Conservation (phyloP, 2,888 invertebrate genomes). For the Apamea sordens region DNA sequence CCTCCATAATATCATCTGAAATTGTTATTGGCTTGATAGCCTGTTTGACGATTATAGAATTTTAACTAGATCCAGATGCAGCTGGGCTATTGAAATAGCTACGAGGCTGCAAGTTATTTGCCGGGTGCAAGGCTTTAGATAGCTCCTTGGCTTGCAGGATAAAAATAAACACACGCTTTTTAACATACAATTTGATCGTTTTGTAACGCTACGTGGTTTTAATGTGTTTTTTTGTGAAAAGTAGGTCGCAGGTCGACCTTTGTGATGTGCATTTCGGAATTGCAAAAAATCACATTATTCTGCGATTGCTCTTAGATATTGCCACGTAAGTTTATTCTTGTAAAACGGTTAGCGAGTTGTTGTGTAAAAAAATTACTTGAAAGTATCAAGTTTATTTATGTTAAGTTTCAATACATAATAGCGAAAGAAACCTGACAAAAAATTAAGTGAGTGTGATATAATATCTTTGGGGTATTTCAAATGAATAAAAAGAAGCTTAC, state of each 20-base stretch:
- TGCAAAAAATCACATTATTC: slow-evolving; percentile 61
- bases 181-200: slow-evolving; percentile 44
- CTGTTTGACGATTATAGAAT: slow-evolving; percentile 62
- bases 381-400: slow-evolving; percentile 43
- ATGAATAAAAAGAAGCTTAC: slow-evolving; percentile 29
- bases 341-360: slow-evolving; percentile 50
- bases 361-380: slow-evolving; percentile 57
- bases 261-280: slow-evolving; percentile 56
- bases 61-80: slow-evolving; percentile 57
- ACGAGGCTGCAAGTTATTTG: slow-evolving; percentile 41
- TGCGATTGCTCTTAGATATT: slow-evolving; percentile 59
- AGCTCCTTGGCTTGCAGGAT: slow-evolving; percentile 26
- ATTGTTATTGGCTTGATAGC: slow-evolving; percentile 60
- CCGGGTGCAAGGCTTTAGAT: slow-evolving; percentile 37
- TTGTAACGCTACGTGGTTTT: slow-evolving; percentile 57
- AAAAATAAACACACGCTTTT: slow-evolving; percentile 36
- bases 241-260: slow-evolving; percentile 64
- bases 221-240: slow-evolving; percentile 53
- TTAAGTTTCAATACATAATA: slow-evolving; percentile 26
- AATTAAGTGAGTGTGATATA: slow-evolving; percentile 36
- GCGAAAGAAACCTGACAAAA: slow-evolving; percentile 18
- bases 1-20: slow-evolving; percentile 68
- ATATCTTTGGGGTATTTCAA: slow-evolving; percentile 39
- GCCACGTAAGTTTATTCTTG: slow-evolving; percentile 39
- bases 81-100: slow-evolving; percentile 53